Base-by-base conservation (phyloP, 2,797 vertebrate genomes). In the Rhadinocentrus ornatus region DNA sequence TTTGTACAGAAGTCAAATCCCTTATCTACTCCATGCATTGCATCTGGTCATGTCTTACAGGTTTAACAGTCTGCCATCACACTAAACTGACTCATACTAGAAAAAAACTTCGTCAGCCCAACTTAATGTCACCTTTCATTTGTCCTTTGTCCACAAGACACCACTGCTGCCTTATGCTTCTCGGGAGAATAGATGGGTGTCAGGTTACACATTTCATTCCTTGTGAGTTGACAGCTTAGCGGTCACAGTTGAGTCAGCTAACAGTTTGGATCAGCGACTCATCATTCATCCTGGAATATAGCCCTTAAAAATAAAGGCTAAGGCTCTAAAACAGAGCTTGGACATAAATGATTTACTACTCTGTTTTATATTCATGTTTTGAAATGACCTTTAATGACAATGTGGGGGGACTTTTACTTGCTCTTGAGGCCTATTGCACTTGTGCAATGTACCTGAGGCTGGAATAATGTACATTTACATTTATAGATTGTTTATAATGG, bases 71-170 rank as follows among this genome's bases (percentile, higher is more conserved):
- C 54, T 44, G 34, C 44, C 16, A 11, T 75, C 68, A 27, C 9
- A 52, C 50, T 27, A 24, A 69, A 54, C 64, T 3, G 55, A 53
- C 64, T 81, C 77, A 65, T 77, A 52, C 3, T 11, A 4, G 52
- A 69, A 31, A 54, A 57, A 35, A 31, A 66, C 82, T 64, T 18
- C 54, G 75, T 76, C 81, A 55, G 73, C 81, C 16, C 48, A 24
- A 55, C 66, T 64, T 69, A 16, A 15, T 74, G 83, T 83, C 83
- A 80, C 77, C 83, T 86, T 78, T 66, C 67, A 65, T 77, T 73
- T 57, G 77, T 77, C 84, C 81, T 78, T 57, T 60, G 44, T 78
- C 82, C 80, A 65, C 75, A 48, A 59, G 52, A 62, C 75, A 32
- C 73, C 62, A n/a, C 78, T 34, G 78, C 62, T 32, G 66, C 41